Base-by-base conservation (phyloP, 2,888 invertebrate species). In the Oxyscelio sp. region DNA sequence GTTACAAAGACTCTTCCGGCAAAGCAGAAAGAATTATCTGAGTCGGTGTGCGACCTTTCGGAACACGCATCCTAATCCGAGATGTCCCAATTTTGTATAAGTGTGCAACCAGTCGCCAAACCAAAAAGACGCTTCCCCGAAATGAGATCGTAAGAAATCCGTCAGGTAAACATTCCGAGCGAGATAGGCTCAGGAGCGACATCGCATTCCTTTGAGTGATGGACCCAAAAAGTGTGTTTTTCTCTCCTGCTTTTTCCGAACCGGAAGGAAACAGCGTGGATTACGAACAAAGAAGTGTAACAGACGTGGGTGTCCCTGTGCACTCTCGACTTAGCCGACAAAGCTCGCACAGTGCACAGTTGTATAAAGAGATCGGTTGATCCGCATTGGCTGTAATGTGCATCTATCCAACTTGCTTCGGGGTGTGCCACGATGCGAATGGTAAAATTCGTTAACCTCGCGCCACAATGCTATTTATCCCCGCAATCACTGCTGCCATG, bases 261-360 rank as follows among this genome's bases (percentile, higher is more conserved):
- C 88, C 90, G 92, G 90, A 92, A 91, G 92, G 90, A 92, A 91
- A 87, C 87, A 86, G 66, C 85, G 86, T 75, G 85, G 87, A 87
- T 88, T 81, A 61, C 58, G 88, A 80, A 90, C 89, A 91, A 91
- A 91, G 87, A 74, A 74, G 31, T 74, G 68, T 68, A 73, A 40
- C 77, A 66, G 56, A 22, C 48, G 83, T 66, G 78, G 77, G 73
- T 70, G 81, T 63, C 24, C 50, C 48, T 68, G 65, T 56, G 34
- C 31, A 6, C 17, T 19, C 21, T 6, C 5, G 11, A 34, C 31
- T 40, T 45, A 31, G 34, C 59, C 58, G 70, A 56, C 58, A 71
- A 65, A 80, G 52, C 50, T 66, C 71, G 40, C 43, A 22, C 17
- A 40, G 58, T 9, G 40, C 43, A 22, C 17, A 40, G 58, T 9